phyloP scores from a whole-genome alignment of 1,140 invertebrate genomes.

The Sminthurides bifidus region DNA sequence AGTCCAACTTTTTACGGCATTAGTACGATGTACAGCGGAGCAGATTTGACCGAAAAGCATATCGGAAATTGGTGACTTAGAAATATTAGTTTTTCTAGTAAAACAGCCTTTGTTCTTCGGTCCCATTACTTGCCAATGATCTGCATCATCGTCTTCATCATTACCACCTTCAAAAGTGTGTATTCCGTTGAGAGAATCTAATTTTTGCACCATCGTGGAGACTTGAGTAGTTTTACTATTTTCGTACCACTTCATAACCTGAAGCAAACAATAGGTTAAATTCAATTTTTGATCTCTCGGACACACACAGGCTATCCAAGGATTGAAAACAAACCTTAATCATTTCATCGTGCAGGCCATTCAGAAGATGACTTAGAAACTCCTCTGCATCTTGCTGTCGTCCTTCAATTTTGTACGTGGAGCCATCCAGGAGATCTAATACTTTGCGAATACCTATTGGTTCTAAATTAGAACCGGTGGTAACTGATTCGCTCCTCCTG shows the following conservation, averaged over 20 bases:
- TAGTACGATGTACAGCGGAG: slow-evolving; percentile 64
- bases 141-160: slow-evolving; percentile 34
- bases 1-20: slow-evolving; percentile 56
- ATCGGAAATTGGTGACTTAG: slow-evolving; percentile 74
- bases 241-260: slow-evolving; percentile 56
- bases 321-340: slow-evolving; percentile 49
- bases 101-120: slow-evolving; percentile 74
- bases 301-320: neutral
- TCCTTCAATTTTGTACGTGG: slow-evolving; percentile 57
- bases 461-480: slow-evolving; percentile 23
- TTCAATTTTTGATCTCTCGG: neutral
- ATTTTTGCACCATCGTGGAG: too few species aligned
- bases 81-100: slow-evolving; percentile 66
- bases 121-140: slow-evolving; percentile 60
- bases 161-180: slow-evolving; percentile 45
- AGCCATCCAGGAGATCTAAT: slow-evolving; percentile 37
- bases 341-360: slow-evolving; percentile 93
- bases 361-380: slow-evolving; percentile 80
- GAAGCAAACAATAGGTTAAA: slow-evolving; percentile 33
- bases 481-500: slow-evolving; percentile 12
- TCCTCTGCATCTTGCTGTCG: slow-evolving; percentile 91
- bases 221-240: slow-evolving; percentile 32
- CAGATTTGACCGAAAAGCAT: slow-evolving; percentile 83
- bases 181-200: slow-evolving; percentile 32
- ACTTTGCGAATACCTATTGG: slow-evolving; percentile 26